Evolutionary conservation across 2,113 vertebrate species (phyloP), one percentile per base, ranked within the genome.

Genomic region (Grallaria varia): DNA sequence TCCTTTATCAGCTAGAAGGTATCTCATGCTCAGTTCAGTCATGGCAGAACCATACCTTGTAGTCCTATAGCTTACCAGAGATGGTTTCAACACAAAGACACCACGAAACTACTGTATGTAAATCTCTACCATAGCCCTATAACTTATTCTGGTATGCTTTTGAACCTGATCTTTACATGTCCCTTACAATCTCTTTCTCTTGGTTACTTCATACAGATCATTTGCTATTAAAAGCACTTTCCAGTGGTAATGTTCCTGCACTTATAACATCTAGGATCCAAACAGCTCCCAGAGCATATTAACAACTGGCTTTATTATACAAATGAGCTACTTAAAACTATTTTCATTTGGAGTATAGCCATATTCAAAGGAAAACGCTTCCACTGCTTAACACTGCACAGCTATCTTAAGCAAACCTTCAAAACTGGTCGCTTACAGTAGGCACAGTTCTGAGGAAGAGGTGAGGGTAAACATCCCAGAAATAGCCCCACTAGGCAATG

Each of bases 211-310:
- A 69, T 25, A 42, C 23, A 71, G 37, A 83, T 42, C 45, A 74
- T 82, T 93, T 87, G 42, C 67, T 50, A 85, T 64, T 76, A 79
- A 89, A 89, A 91, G 55, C 53, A 53, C 82, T 90, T 96, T 85
- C 30, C 59, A 83, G 63, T 76, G 45, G 68, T 85, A 95, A 95
- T 45, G 27, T 85, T 87, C 62, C 63, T 79, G 42, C 47, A 42
- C 45, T 94, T 91, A 58, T 0, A 94, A 60, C 24, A 60, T 52
- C 73, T 79, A 73, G 62, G 67, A 94, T 80, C 27, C 75, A 93
- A 94, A 87, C 33, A 73, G 71, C 37, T 91, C 89, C 87, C 89
- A 94, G 39, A 91, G 45, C 59, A 40, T 73, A 74, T 85, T 91
- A 89, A 66, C 63, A 89, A 76, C 31, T 33, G 50, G 27, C 24